Evolutionary conservation across 2,888 invertebrate species (phyloP), one percentile per base, ranked within the genome.

Genomic region (Lepidocyrtoides sp.): DNA sequence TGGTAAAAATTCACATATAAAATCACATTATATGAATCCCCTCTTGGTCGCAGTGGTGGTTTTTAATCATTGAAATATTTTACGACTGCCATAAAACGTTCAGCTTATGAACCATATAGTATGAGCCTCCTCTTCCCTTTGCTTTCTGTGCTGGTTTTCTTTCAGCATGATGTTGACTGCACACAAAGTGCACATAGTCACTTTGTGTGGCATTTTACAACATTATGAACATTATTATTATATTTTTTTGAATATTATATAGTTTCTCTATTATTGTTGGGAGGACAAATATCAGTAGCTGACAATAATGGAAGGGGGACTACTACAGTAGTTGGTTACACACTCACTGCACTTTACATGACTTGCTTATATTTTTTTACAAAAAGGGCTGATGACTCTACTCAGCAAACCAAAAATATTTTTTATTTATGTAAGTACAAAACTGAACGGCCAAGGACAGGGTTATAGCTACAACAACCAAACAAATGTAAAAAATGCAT

Each of bases 31-130:
- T 51, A 29, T 79, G 32, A 51, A 7, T 63, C 66, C 79, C 48
- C 63, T 87, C n/a, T 84, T 79, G 63, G 51, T 29, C 20, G 57
- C 41, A 41, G 26, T 36, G 44, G 81, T 63, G 81, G 87, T 69
- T 88, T 83, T 89, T 89, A 89, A 89, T 89, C 89, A 83, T 82
- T 89, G 75, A 75, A 89, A 83, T 89, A 89, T 89, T 89, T 89
- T 89, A 89, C 89, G 89, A 89, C 89, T 20, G 82, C 54, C 89
- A 89, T 89, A 89, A 89, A 89, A 88, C 69, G 41, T 69, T 82
- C 69, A 88, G 36, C 82, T 89, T 83, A 72, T 82, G 72, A 75
- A 29, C 72, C 89, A 77, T 77, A 77, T 51, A 51, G 75, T 44
- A 10, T 1, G 4, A 51, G 3, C 23, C 41, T 20, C 20, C 7